Evolutionary conservation across 2,113 vertebrate species (phyloP).

Genomic region (Orthonyx spaldingii): DNA sequence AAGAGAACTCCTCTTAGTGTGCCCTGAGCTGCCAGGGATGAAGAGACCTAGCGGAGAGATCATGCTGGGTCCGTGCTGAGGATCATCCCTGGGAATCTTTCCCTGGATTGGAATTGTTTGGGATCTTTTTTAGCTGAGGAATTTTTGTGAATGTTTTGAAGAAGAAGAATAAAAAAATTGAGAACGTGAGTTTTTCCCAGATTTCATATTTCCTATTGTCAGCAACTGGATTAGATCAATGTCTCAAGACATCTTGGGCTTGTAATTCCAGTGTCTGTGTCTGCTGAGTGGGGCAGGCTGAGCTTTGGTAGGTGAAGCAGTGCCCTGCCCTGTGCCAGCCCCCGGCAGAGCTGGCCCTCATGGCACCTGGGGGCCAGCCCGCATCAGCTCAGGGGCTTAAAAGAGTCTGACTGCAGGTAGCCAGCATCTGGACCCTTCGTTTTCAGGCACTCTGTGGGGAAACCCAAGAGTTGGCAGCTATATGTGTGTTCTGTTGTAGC

Average conservation of each 20-base stretch:
- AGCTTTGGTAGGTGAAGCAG: neutral
- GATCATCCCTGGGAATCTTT: neutral
- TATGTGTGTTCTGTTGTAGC: neutral
- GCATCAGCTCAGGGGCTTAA: neutral
- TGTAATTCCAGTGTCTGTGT: neutral
- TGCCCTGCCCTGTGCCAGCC: neutral
- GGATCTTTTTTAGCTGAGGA: neutral
- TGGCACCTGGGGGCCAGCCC: fast-evolving
- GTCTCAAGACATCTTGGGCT: fast-evolving
- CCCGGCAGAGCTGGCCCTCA: neutral
- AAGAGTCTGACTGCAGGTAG: neutral
- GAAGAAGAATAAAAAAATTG: neutral
- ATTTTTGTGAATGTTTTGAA: neutral
- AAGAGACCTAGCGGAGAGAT: neutral
- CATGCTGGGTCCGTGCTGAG: neutral
- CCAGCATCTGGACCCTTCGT: neutral
- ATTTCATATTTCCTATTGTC: neutral
- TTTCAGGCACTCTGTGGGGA: neutral
- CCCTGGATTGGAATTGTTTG: too few relatives aligned
- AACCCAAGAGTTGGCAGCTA: neutral
- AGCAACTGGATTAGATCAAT: neutral
- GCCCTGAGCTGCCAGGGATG: neutral
- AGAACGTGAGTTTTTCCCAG: fast-evolving
- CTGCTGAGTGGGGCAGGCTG: neutral
- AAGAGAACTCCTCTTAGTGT: neutral